These are phyloP conservation scores for Heliconius ethilla DNA, from an alignment of 2,888 invertebrate species.

Conservation along the genomic window DNA sequence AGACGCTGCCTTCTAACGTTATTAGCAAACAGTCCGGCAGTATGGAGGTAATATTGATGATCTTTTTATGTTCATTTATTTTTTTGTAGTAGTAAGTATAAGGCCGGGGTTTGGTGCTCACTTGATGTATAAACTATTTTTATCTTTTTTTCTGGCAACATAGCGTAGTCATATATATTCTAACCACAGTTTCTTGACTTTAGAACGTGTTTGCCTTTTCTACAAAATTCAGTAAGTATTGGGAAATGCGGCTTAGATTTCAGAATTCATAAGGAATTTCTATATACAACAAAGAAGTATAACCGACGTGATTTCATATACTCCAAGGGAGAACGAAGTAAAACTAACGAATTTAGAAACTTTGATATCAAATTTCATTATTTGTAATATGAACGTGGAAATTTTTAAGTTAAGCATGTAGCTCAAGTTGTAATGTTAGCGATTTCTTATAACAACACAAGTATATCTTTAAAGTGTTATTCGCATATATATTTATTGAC, in stretches of 20 bases:
- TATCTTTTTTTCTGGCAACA: not conserved
- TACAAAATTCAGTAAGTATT: not conserved
- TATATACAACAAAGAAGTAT: not conserved
- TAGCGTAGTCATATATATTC: too few species aligned
- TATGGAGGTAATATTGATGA: conserved; percentile 85
- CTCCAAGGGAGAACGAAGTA: not conserved
- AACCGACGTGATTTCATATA: not conserved
- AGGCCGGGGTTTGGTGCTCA: not conserved
- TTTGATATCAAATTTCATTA: not conserved
- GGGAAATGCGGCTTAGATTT: not conserved
- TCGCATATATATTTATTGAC: too few species aligned
- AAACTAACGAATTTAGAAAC: not conserved
- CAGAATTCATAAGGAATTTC: not conserved
- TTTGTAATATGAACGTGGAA: too few species aligned
- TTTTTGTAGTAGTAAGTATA: not conserved
- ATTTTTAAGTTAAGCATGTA: too few species aligned
- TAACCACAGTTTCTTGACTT: too few species aligned
- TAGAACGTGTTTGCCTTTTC: not conserved
- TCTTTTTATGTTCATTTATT: not conserved
- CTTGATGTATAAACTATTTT: not conserved
- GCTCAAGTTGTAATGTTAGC: too few species aligned
- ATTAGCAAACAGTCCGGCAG: conserved; percentile 89
- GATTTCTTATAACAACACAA: too few species aligned
- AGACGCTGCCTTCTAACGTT: conserved; percentile 89
- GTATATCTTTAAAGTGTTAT: too few species aligned